Evolutionary conservation across 1,140 invertebrate species (phyloP).

Genomic region (Ostrea edulis): DNA sequence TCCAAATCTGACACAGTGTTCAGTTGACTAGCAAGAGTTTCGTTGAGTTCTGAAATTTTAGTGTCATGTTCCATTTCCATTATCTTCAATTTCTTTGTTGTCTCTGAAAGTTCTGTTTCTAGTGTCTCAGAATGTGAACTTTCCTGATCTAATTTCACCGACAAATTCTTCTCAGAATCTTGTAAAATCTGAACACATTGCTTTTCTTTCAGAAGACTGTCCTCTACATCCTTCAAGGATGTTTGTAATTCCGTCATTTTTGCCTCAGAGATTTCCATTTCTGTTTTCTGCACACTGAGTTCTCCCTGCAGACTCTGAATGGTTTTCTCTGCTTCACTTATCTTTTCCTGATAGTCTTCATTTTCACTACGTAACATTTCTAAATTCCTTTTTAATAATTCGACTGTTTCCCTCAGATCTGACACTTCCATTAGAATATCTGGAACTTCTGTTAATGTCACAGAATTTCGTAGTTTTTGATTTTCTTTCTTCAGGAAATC

Average conservation of each 20-base stretch:
- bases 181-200: slow-evolving; percentile 58
- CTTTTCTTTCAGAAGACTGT: slow-evolving; percentile 25
- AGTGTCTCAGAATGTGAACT: neutral
- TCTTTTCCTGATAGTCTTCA: slow-evolving; percentile 17
- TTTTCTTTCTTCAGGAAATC: slow-evolving; percentile 64
- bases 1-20: neutral
- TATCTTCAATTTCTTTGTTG: slow-evolving; percentile 26
- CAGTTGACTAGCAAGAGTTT: slow-evolving; percentile 55
- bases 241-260: neutral
- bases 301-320: slow-evolving; percentile 16
- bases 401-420: slow-evolving; percentile 54
- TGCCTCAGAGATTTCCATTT: neutral
- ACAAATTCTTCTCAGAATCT: slow-evolving; percentile 59
- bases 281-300: neutral
- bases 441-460: neutral
- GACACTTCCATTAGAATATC: slow-evolving; percentile 50
- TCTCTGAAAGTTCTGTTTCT: neutral
- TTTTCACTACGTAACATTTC: slow-evolving; percentile 59
- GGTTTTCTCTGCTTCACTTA: slow-evolving; percentile 2
- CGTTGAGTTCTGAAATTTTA: slow-evolving; percentile 53
- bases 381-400: slow-evolving; percentile 55
- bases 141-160: slow-evolving; percentile 20
- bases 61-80: slow-evolving; percentile 59
- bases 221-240: neutral
- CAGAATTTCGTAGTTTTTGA: slow-evolving; percentile 51